Conservation (phyloP, 2,113 vertebrate genomes). For the Nannospalax galili region DNA sequence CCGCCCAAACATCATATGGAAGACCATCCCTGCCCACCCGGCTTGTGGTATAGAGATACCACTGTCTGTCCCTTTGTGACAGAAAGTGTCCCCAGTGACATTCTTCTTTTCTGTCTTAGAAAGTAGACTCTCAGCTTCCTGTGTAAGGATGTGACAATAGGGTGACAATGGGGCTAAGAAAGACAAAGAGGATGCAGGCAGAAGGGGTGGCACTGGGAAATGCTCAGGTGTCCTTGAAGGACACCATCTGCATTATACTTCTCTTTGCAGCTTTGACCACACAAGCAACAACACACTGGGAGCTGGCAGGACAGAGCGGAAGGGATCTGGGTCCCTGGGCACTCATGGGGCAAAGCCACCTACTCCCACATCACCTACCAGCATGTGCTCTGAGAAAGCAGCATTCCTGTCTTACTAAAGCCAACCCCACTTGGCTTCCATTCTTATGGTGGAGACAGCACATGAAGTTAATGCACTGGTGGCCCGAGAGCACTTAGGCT, state of each 20-base stretch:
- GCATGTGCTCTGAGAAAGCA: too few species aligned
- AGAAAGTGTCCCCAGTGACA: neutral
- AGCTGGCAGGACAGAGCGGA: neutral
- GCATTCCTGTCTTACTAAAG: neutral
- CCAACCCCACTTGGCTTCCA: neutral
- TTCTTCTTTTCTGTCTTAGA: neutral
- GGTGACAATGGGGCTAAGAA: neutral
- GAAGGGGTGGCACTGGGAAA: accelerated
- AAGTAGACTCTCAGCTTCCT: too few species aligned
- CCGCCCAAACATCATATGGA: neutral
- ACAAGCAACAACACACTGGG: neutral
- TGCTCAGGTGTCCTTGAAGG: neutral
- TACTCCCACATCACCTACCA: accelerated
- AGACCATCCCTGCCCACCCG: neutral
- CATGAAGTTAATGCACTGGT: neutral
- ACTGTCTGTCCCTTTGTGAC: neutral
- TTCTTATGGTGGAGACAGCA: neutral
- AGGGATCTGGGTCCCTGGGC: neutral
- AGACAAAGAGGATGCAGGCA: neutral
- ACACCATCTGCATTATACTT: neutral
- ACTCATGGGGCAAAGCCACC: neutral
- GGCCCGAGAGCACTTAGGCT: neutral
- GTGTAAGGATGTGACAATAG: too few species aligned
- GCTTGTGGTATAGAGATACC: accelerated
- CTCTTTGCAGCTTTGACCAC: neutral